phyloP scores from a whole-genome alignment of 1,140 invertebrate genomes.

The Gryllus bimaculatus region DNA sequence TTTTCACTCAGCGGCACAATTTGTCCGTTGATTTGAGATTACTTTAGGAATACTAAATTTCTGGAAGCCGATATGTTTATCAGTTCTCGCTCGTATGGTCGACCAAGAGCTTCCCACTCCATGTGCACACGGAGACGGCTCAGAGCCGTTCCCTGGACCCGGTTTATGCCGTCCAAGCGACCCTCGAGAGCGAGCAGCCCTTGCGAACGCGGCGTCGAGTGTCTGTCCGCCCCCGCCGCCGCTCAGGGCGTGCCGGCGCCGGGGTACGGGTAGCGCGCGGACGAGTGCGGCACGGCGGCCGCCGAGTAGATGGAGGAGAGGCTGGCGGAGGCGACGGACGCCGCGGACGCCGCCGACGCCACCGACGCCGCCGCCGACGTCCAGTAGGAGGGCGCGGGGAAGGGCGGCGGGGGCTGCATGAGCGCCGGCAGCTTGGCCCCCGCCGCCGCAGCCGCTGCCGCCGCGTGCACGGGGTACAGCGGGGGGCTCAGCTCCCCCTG shows the following conservation, averaged over 20 bases:
- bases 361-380: constrained; percentile 10
- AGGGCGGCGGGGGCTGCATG: constrained; percentile 27
- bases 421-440: constrained; percentile 28
- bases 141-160: too few species aligned
- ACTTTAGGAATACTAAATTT: too few species aligned
- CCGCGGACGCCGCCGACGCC: constrained; percentile 15
- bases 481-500: constrained; percentile 34
- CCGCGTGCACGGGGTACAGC: constrained; percentile 29
- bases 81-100: too few species aligned
- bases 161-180: too few species aligned
- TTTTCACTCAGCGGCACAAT: too few species aligned
- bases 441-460: constrained; percentile 19
- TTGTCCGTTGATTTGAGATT: too few species aligned
- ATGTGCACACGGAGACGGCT: too few species aligned
- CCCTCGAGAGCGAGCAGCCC: too few species aligned
- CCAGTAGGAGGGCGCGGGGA: constrained; percentile 17
- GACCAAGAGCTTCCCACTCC: too few species aligned
- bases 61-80: too few species aligned
- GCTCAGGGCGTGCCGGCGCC: background rate
- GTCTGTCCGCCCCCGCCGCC: too few species aligned
- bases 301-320: constrained; percentile 8
- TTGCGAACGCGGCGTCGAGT: too few species aligned
- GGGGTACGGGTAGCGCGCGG: constrained; percentile 4
- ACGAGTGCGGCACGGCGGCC: background rate
- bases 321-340: constrained; percentile 12